Evolutionary conservation across 2,113 vertebrate species (phyloP), one percentile per base, ranked within the genome.

Genomic region (Apaloderma vittatum): DNA sequence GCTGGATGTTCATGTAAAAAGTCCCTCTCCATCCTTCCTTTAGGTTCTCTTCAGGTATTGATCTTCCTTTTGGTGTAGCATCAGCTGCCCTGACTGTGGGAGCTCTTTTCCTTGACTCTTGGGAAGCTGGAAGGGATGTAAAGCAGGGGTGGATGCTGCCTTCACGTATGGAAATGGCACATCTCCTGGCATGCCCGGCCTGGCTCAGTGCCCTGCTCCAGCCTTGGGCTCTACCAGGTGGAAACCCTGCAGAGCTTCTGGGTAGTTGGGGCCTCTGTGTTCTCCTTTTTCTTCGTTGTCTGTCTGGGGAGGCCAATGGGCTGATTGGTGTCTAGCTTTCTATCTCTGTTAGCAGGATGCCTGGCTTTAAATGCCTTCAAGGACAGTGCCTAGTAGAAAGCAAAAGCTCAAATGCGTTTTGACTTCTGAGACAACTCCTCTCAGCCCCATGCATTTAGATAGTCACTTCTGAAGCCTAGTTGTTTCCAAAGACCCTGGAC

Each of bases 141-240:
- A 96, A 97, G 49, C 65, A 95, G 95, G 83, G 73, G 45, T 89
- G 87, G 92, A n/a, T 90, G n/a, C 67, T 86, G 55, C 48, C 57
- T 97, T 95, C 49, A 16, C 48, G 48, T 94, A 89, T 86, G 93
- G 88, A 95, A 95, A 95, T 89, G 17, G 11, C 36, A 49, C 7
- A 4, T 89, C 85, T 95, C 58, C 63, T 94, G 90, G 72, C 89
- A 62, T 83, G 89, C 58, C 84, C 8, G 7, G 4, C 36, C 49
- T 96, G 91, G 86, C 93, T 88, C 14, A 2, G 22, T 2, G 58
- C 87, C 80, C 30, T 58, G 55, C n/a, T 55, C 10, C 46, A 90
- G 36, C 37, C 29, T 12, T 73, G 48, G 48, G 59, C 51, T 63
- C 58, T 93, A 32, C 62, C 58, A 55, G 62, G 29, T 90, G 45